phyloP scores from a whole-genome alignment of 2,113 vertebrate genomes.

The Bucco capensis region DNA sequence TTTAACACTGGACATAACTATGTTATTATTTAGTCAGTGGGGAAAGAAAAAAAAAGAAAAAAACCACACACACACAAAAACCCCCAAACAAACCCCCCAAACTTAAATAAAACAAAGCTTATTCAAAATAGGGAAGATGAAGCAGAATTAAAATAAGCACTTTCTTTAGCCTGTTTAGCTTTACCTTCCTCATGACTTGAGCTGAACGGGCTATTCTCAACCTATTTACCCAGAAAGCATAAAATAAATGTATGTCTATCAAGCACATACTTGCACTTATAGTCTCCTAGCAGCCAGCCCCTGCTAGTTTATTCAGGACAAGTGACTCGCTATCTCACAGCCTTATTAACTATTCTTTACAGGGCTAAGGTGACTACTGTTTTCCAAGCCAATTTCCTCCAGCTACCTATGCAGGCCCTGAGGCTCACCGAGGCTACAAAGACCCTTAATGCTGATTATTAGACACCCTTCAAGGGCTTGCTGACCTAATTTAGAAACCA shows the following conservation, averaged over 20 bases:
- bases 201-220: not conserved
- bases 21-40: not conserved
- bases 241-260: not conserved
- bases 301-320: not conserved
- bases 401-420: not conserved
- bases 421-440: not conserved
- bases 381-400: not conserved
- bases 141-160: not conserved
- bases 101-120: not conserved
- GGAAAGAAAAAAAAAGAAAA: not conserved
- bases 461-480: not conserved
- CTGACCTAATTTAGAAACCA: not conserved
- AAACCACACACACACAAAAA: not conserved
- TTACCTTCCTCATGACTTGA: not conserved
- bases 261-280: not conserved
- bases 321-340: not conserved
- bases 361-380: not conserved
- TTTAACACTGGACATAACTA: not conserved
- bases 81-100: not conserved
- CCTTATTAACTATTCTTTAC: not conserved
- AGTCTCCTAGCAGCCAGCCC: not conserved
- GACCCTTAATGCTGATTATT: not conserved
- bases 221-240: not conserved
- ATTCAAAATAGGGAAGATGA: not conserved
- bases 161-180: not conserved